phyloP scores from a whole-genome alignment of 2,888 invertebrate genomes.

The Malacosoma neustria region DNA sequence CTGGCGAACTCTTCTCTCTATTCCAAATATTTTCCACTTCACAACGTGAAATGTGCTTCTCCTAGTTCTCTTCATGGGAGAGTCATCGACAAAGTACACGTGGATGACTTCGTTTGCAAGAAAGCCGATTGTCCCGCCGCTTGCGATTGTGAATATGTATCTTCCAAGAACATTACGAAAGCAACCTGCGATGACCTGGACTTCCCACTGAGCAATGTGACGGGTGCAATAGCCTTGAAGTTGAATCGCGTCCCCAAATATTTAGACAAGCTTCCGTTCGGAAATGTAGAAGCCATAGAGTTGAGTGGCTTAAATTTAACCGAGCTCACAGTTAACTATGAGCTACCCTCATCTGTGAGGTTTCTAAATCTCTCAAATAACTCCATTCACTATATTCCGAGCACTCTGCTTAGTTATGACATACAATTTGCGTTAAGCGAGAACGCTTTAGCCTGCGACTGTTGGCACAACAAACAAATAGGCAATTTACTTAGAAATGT shows the following conservation, averaged over 20 bases:
- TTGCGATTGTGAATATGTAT: slow-evolving; percentile 11
- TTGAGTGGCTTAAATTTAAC: slow-evolving; percentile 3
- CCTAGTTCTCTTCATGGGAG: slow-evolving; percentile 2
- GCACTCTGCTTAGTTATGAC: slow-evolving; percentile 4
- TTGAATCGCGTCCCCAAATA: neutral
- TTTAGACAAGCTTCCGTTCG: neutral
- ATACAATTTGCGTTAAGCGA: slow-evolving; percentile 3
- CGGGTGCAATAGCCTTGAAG: slow-evolving; percentile 1
- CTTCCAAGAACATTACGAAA: slow-evolving; percentile 6
- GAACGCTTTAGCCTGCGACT: slow-evolving; percentile 13
- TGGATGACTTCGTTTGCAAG: slow-evolving; percentile 6
- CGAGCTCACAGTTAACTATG: neutral
- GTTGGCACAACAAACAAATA: slow-evolving; percentile 6
- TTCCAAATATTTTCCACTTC: slow-evolving; percentile 1
- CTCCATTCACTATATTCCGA: slow-evolving; percentile 2
- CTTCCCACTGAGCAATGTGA: slow-evolving; percentile 3
- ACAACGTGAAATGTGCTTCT: slow-evolving; percentile 6
- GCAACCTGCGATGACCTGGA: slow-evolving; percentile 5
- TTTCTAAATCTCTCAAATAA: slow-evolving; percentile 12
- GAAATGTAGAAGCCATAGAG: slow-evolving; percentile 2
- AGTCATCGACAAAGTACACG: slow-evolving; percentile 1
- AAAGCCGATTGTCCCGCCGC: slow-evolving; percentile 2
- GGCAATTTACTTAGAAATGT: slow-evolving; percentile 2
- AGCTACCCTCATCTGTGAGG: slow-evolving; percentile 4
- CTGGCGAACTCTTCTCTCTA: neutral